phyloP scores from a whole-genome alignment of 2,113 vertebrate species.

The Monarcha castaneiventris region DNA sequence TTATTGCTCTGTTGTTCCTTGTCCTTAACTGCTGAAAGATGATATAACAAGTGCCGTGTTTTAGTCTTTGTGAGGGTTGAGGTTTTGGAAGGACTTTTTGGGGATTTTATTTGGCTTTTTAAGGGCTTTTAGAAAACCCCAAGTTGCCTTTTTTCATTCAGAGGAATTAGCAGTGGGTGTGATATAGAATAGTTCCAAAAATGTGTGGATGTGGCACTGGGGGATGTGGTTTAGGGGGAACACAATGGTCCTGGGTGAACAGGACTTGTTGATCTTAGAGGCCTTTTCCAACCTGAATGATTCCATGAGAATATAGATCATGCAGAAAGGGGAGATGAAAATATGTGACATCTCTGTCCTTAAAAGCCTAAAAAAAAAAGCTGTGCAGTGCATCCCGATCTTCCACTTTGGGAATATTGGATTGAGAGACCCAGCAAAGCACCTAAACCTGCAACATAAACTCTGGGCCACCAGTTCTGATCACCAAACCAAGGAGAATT shows the following conservation, averaged over 20 bases:
- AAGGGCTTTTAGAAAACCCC: background rate
- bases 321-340: background rate
- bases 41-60: background rate
- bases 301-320: background rate
- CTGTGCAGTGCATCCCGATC: rapidly evolving
- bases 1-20: background rate
- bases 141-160: background rate
- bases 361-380: background rate
- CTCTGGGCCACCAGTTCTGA: background rate
- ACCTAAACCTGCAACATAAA: background rate
- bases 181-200: background rate
- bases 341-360: background rate
- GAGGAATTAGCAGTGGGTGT: background rate
- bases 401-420: background rate
- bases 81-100: background rate
- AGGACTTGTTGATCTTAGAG: background rate
- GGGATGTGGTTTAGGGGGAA: background rate
- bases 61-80: background rate
- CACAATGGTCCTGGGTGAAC: background rate
- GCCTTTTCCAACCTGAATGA: background rate
- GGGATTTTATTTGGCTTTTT: background rate
- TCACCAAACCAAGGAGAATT: background rate
- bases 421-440: background rate
- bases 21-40: background rate
- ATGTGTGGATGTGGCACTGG: background rate